phyloP scores from a whole-genome alignment of 2,888 invertebrate genomes.

The Quadroppia sp. region DNA sequence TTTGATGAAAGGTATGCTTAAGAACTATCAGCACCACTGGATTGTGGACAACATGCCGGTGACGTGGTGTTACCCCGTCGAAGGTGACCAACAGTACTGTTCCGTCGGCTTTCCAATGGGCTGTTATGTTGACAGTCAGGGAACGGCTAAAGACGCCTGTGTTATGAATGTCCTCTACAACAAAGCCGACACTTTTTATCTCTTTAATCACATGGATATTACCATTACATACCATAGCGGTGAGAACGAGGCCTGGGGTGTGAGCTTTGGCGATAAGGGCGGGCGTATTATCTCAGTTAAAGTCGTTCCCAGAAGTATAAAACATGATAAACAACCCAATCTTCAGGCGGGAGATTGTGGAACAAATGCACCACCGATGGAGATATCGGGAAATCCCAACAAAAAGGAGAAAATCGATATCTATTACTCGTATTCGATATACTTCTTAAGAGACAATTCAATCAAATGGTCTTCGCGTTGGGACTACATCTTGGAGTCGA shows the following conservation, averaged over 20 bases:
- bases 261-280: constrained; percentile 68
- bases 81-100: constrained; percentile 62
- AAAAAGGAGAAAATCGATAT: constrained; percentile 61
- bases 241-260: constrained; percentile 78
- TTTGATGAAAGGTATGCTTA: constrained; percentile 82
- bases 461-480: constrained; percentile 98
- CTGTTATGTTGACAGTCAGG: constrained; percentile 69
- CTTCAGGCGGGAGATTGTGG: constrained; percentile 50
- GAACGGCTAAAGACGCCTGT: constrained; percentile 57
- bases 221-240: constrained; percentile 90
- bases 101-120: constrained; percentile 98
- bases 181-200: constrained; percentile 70
- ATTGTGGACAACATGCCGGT: constrained; percentile 94
- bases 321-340: constrained; percentile 53
- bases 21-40: constrained; percentile 99
- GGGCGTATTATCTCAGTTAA: constrained; percentile 72
- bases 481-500: constrained; percentile 98
- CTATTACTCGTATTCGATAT: constrained; percentile 80
- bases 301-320: constrained; percentile 58
- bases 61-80: constrained; percentile 70
- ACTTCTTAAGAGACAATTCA: constrained; percentile 63
- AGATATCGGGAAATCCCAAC: constrained; percentile 62
- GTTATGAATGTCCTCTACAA: constrained; percentile 50
- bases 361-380: constrained; percentile 61
- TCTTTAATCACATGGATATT: constrained; percentile 96